phyloP scores from a whole-genome alignment of 2,888 invertebrate species.

The Fragum fragum region DNA sequence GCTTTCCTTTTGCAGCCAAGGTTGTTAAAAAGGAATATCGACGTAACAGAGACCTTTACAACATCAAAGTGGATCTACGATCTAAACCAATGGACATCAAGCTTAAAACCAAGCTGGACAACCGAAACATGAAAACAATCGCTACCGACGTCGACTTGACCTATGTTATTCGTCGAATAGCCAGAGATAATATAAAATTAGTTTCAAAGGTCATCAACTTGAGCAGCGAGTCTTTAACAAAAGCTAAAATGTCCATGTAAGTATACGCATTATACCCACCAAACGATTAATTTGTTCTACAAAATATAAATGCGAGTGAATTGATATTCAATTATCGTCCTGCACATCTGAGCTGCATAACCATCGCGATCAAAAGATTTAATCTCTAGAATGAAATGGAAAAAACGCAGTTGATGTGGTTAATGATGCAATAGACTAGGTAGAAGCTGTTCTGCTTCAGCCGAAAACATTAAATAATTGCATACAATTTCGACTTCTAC shows the following conservation, averaged over 20 bases:
- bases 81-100: constrained; percentile 59
- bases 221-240: constrained; percentile 69
- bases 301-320: too few species aligned
- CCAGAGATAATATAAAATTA: constrained; percentile 71
- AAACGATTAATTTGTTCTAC: neutral
- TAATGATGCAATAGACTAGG: too few species aligned
- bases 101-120: constrained; percentile 57
- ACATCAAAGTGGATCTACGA: constrained; percentile 59
- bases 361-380: too few species aligned
- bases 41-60: constrained; percentile 48
- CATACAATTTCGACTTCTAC: too few species aligned
- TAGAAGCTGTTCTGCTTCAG: too few species aligned
- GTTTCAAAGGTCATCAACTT: constrained; percentile 71
- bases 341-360: too few species aligned
- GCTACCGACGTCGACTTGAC: constrained; percentile 63
- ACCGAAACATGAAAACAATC: constrained; percentile 54
- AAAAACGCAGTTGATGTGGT: too few species aligned
- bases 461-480: too few species aligned
- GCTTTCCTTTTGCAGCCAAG: constrained; percentile 62
- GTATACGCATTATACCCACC: constrained; percentile 39
- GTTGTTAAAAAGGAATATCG: constrained; percentile 48
- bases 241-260: constrained; percentile 69
- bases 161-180: constrained; percentile 71
- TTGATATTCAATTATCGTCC: too few species aligned
- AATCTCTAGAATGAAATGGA: too few species aligned